phyloP scores from a whole-genome alignment of 2,888 invertebrate genomes.

The Cantharis rufa region DNA sequence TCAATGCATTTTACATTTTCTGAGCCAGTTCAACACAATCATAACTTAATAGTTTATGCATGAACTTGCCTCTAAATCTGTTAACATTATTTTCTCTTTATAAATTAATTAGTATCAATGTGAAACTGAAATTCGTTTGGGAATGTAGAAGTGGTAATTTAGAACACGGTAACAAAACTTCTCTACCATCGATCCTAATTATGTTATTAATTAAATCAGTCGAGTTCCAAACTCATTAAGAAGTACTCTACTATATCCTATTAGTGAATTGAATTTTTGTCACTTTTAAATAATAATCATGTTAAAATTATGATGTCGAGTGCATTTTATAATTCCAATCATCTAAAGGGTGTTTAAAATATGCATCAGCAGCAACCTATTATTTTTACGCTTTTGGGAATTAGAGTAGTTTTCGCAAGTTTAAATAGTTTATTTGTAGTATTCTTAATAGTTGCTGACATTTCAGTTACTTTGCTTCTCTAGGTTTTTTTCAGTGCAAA shows the following conservation, averaged over 20 bases:
- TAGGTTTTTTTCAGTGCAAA: too few species aligned
- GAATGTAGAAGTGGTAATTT: slow-evolving; percentile 11
- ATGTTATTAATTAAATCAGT: slow-evolving; percentile 19
- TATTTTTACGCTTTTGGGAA: not conserved
- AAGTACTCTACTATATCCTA: slow-evolving; percentile 8
- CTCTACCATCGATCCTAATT: slow-evolving; percentile 17
- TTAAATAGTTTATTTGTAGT: not conserved
- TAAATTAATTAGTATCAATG: slow-evolving; percentile 18
- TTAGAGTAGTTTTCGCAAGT: not conserved
- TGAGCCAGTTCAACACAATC: not conserved
- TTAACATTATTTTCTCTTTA: slow-evolving; percentile 12
- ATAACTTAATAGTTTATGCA: not conserved
- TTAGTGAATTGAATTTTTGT: slow-evolving; percentile 15
- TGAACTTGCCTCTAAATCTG: slow-evolving; percentile 10
- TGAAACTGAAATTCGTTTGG: slow-evolving; percentile 12
- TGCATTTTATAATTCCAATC: not conserved
- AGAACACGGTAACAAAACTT: slow-evolving; percentile 15
- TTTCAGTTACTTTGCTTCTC: too few species aligned
- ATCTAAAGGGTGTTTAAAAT: not conserved
- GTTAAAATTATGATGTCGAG: not conserved
- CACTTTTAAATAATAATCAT: slow-evolving; percentile 1
- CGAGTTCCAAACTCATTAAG: slow-evolving; percentile 15
- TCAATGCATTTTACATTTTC: not conserved
- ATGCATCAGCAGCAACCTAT: not conserved
- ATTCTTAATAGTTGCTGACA: too few species aligned